phyloP scores from a whole-genome alignment of 2,888 invertebrate species.

The Apomyelois bistriatella region DNA sequence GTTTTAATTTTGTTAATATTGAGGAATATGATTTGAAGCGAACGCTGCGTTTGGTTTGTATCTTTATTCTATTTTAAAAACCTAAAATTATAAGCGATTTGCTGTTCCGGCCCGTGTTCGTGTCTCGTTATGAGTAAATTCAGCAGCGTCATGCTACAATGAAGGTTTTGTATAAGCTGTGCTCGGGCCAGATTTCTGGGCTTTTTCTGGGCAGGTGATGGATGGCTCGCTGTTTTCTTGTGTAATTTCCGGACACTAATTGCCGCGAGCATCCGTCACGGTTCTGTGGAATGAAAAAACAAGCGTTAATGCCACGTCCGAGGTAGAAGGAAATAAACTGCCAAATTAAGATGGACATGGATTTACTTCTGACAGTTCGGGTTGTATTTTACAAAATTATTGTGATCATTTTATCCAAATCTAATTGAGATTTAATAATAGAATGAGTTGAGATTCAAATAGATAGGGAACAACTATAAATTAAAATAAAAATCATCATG shows the following conservation, averaged over 20 bases:
- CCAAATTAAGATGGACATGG: conserved; percentile 12
- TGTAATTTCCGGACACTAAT: conserved; percentile 78
- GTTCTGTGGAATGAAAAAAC: conserved; percentile 54
- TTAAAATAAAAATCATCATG: too few relatives aligned
- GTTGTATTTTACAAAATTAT: background rate
- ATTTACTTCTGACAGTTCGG: background rate
- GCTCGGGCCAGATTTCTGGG: conserved; percentile 61
- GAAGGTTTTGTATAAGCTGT: conserved; percentile 55
- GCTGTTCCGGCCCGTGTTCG: background rate
- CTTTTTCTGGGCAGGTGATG: conserved; percentile 70
- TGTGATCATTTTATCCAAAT: background rate
- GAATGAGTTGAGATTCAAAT: too few relatives aligned
- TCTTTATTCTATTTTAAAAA: background rate
- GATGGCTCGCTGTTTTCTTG: conserved; percentile 72
- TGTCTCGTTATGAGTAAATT: conserved; percentile 27
- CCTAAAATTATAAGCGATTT: background rate
- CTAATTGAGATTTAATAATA: background rate
- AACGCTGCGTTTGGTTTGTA: background rate
- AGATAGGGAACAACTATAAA: too few relatives aligned
- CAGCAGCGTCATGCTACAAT: conserved; percentile 42
- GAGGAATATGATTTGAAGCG: too few relatives aligned
- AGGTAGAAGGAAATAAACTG: conserved; percentile 38
- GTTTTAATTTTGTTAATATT: too few relatives aligned
- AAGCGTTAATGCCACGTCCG: conserved; percentile 36
- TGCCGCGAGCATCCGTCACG: conserved; percentile 72